A percentile compares a stretch with the other conserved stretches of the same genome.
These are phyloP conservation scores for Venusia cambrica DNA, from an alignment of 2,888 invertebrate genomes.

Conservation along the genomic window DNA sequence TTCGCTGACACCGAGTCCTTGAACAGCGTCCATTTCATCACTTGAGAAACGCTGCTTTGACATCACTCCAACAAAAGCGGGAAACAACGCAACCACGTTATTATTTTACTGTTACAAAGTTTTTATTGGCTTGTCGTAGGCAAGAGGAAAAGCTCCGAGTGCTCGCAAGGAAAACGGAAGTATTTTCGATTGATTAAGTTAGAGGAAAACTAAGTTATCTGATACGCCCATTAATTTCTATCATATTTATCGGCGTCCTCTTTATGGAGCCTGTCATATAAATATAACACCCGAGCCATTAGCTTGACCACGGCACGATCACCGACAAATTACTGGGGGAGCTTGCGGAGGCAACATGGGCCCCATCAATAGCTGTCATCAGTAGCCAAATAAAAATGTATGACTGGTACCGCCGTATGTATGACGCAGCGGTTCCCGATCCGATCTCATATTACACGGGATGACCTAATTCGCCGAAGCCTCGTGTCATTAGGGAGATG, in stretches of 20 bases:
- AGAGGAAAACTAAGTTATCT: constrained; percentile 44
- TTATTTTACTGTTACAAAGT: constrained; percentile 28
- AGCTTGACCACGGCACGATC: constrained; percentile 47
- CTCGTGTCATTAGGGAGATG: constrained; percentile 34
- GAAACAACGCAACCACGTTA: constrained; percentile 17
- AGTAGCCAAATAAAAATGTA: constrained; percentile 71
- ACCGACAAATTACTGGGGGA: constrained; percentile 53
- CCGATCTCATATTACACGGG: constrained; percentile 56
- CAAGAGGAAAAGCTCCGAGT: constrained; percentile 19
- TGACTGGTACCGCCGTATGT: constrained; percentile 53
- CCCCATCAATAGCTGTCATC: constrained; percentile 76
- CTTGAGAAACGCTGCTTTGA: constrained; percentile 13
- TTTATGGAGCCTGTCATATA: constrained; percentile 64
- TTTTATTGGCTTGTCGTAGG: constrained; percentile 26
- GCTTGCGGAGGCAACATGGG: constrained; percentile 48
- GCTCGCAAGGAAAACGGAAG: constrained; percentile 33
- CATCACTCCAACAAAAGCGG: no score
- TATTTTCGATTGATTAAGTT: constrained; percentile 38
- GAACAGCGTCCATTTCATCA: constrained; percentile 22
- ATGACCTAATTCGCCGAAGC: constrained; percentile 59
- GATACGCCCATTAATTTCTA: constrained; percentile 55
- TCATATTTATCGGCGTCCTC: constrained; percentile 54
- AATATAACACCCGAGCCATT: constrained; percentile 64
- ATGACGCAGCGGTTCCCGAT: constrained; percentile 53
- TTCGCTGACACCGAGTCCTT: constrained; percentile 39